phyloP scores from a whole-genome alignment of 2,888 invertebrate genomes.

The Campoletis raptor region DNA sequence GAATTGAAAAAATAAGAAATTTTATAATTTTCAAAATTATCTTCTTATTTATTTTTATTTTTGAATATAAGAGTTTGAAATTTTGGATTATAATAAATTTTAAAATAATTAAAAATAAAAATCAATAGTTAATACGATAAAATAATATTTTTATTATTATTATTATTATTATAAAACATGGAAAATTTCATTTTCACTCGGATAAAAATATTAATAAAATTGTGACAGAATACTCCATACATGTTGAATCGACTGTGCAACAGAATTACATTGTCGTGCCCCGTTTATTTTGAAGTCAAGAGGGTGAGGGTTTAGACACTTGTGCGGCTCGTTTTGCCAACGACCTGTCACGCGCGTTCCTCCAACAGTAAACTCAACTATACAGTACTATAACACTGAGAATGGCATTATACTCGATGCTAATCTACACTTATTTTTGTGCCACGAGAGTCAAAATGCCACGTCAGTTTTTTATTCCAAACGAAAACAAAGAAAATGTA shows the following conservation, averaged over 20 bases:
- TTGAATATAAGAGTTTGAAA: too few relatives aligned
- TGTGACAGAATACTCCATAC: conserved; percentile 24
- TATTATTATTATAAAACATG: too few relatives aligned
- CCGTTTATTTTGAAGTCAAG: conserved; percentile 50
- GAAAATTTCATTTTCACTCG: too few relatives aligned
- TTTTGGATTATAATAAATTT: too few relatives aligned
- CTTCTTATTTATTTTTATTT: too few relatives aligned
- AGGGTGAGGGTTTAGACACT: conserved; percentile 28
- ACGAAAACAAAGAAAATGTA: not conserved
- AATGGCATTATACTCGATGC: conserved; percentile 26
- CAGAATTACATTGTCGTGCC: conserved; percentile 47
- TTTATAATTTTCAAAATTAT: too few relatives aligned
- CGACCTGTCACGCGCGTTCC: conserved; percentile 60
- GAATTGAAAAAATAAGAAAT: too few relatives aligned
- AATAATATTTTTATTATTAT: too few relatives aligned
- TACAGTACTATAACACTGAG: conserved; percentile 15
- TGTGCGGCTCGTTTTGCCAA: conserved; percentile 54
- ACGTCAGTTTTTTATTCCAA: conserved; percentile 39
- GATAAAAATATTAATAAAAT: not conserved
- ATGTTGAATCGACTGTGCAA: conserved; percentile 5
- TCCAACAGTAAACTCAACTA: conserved; percentile 38
- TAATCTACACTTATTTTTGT: conserved; percentile 38
- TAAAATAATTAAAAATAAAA: too few relatives aligned
- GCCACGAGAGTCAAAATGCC: conserved; percentile 29
- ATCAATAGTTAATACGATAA: too few relatives aligned